Evolutionary conservation across 2,797 vertebrate genomes (phyloP).

Genomic region (Chelidonichthys spinosus): DNA sequence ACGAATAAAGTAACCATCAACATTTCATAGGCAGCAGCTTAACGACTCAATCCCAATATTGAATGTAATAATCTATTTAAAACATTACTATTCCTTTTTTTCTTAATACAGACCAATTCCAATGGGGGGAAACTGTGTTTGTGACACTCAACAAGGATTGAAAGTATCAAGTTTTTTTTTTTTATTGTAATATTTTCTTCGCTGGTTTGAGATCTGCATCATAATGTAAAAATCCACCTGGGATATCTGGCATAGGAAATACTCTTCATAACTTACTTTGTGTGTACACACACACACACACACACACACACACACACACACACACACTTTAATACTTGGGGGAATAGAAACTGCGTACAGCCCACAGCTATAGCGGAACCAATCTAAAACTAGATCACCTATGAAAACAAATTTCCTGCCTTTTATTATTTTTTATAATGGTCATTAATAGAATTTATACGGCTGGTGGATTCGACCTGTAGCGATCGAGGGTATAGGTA

Average conservation of each 20-base stretch:
- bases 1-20: background rate
- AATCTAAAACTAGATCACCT: conserved; percentile 57
- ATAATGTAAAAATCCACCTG: conserved; percentile 56
- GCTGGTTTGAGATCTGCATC: conserved; percentile 45
- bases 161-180: conserved; percentile 29
- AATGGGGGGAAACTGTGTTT: background rate
- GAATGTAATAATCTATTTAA: background rate
- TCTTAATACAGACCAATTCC: background rate
- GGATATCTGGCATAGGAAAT: conserved; percentile 46
- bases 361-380: conserved; percentile 43
- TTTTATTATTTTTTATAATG: conserved; percentile 65
- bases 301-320: conserved; percentile 8
- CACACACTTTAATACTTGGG: conserved; percentile 33
- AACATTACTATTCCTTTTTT: background rate
- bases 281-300: background rate
- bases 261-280: conserved; percentile 38
- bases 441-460: conserved; percentile 65
- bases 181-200: conserved; percentile 38
- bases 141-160: conserved; percentile 11
- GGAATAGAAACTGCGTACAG: conserved; percentile 15
- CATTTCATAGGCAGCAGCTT: background rate
- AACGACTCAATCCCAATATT: background rate
- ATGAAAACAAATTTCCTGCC: conserved; percentile 70
- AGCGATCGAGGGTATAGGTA: conserved; percentile 54
- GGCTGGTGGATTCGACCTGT: conserved; percentile 43